Base-by-base conservation (phyloP, 2,888 invertebrate species). In the Leptopilina syphax region DNA sequence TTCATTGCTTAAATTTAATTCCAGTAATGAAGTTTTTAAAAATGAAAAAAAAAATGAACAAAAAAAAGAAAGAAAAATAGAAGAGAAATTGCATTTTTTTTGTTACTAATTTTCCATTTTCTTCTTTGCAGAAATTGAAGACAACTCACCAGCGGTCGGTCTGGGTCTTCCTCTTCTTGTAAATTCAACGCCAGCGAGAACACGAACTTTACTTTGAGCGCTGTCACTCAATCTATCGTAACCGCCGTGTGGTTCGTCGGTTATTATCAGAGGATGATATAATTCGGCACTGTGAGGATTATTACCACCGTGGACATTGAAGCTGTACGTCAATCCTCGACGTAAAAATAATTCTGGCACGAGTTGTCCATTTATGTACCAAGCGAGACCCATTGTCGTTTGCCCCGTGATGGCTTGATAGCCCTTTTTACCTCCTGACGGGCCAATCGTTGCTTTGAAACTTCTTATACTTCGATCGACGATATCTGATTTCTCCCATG, bases 351-450 rank as follows among this genome's bases (percentile, higher is more conserved):
- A 92, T 91, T 98, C 97, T 0, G 98, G 98, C 76, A 96, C 95
- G 86, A 98, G 93, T 88, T 95, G 95, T 0, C 98, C 98, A 92
- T 98, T 98, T 82, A 98, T 96, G 92, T 98, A 98, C 97, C 98
- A 98, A 12, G 97, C 96, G 66, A 96, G 93, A 0, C 95, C 96
- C 85, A 94, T 95, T 60, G 95, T 94, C 47, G 94, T 94, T 90
- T 95, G 95, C 3, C 94, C 95, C 83, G 95, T 95, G 76, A 95
- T 93, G 67, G 95, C 95, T 91, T 95, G 95, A 91, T 96, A 96
- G 13, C 97, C 97, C 79, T 95, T 94, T 89, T 93, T 93, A 0
- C 96, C 97, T 4, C 96, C 98, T 41, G 97, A 95, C 3, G 97
- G 97, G 0, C 98, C 98, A 80, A 98, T 92, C 80, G 96, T 94